A percentile compares a stretch with the other conserved stretches of the same genome.
phyloP scores from a whole-genome alignment of 2,888 invertebrate species.

The Glyphotaelius pellucidus region DNA sequence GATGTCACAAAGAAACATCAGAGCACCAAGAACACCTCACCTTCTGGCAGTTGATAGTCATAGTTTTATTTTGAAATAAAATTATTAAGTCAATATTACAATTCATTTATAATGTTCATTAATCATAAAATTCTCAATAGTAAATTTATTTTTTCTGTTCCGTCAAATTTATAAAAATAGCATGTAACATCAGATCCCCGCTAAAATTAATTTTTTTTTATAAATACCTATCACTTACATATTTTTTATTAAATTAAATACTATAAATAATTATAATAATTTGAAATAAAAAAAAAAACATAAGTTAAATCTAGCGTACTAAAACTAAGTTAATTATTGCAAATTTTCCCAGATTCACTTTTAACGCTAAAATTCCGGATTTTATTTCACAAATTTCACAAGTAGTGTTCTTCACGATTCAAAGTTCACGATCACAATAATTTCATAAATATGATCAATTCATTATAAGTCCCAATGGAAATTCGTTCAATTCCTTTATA shows the following conservation, averaged over 20 bases:
- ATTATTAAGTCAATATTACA: no score
- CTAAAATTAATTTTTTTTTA: constrained; percentile 11
- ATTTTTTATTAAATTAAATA: constrained; percentile 9
- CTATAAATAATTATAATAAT: neutral
- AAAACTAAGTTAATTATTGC: constrained; percentile 62
- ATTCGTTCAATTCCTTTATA: neutral
- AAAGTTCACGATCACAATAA: neutral
- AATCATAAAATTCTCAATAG: neutral
- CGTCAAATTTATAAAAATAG: constrained; percentile 35
- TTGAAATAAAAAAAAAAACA: constrained; percentile 21
- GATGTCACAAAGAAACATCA: no score
- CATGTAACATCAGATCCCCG: constrained; percentile 42
- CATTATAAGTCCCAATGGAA: neutral
- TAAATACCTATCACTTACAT: neutral
- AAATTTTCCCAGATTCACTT: constrained; percentile 66
- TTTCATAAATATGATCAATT: neutral
- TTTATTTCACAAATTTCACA: constrained; percentile 53
- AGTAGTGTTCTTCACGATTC: constrained; percentile 24
- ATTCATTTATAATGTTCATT: neutral
- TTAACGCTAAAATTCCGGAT: constrained; percentile 64
- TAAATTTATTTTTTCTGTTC: neutral
- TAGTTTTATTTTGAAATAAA: no score
- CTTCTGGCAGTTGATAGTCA: no score
- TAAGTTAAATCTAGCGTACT: constrained; percentile 55
- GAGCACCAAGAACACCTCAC: no score